phyloP scores from a whole-genome alignment of 1,140 invertebrate genomes.

The Drosophila bifasciata region DNA sequence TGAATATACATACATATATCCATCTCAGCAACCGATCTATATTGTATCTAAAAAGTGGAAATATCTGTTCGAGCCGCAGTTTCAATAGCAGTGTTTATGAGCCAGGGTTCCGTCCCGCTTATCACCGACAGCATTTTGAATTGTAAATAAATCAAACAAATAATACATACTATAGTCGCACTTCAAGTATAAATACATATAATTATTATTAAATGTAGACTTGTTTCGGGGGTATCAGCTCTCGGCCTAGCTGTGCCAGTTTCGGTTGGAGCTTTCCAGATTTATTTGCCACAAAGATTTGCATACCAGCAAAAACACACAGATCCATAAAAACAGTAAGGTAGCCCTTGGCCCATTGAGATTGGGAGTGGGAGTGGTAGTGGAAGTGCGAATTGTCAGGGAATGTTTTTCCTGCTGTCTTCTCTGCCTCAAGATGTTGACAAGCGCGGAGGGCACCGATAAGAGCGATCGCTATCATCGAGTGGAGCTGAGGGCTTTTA shows the following conservation, averaged over 20 bases:
- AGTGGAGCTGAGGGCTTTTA: slow-evolving; percentile 2
- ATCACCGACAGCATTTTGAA: slow-evolving; percentile 16
- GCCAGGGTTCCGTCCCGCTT: slow-evolving; percentile 11
- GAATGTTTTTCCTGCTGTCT: slow-evolving; percentile 1
- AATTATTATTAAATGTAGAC: slow-evolving; percentile 31
- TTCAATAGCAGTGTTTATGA: background rate
- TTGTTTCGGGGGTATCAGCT: slow-evolving; percentile 15
- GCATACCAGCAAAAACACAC: background rate
- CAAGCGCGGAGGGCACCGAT: background rate
- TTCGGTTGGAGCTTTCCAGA: slow-evolving; percentile 6
- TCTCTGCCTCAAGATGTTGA: slow-evolving; percentile 1
- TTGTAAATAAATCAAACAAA: slow-evolving; percentile 39
- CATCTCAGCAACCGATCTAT: background rate
- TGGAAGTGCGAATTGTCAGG: no score
- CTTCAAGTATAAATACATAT: slow-evolving; percentile 22
- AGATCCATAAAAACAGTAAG: no score
- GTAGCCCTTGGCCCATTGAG: background rate
- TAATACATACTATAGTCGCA: no score
- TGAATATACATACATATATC: no score
- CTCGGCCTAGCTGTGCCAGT: slow-evolving; percentile 2
- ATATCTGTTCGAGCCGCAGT: slow-evolving; percentile 19
- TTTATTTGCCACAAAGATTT: slow-evolving; percentile 14
- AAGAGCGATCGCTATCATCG: slow-evolving; percentile 1
- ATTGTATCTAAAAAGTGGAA: no score
- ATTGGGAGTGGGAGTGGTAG: background rate